Evolutionary conservation across 2,113 vertebrate species (phyloP).

Genomic region (Salvelinus namaycush): DNA sequence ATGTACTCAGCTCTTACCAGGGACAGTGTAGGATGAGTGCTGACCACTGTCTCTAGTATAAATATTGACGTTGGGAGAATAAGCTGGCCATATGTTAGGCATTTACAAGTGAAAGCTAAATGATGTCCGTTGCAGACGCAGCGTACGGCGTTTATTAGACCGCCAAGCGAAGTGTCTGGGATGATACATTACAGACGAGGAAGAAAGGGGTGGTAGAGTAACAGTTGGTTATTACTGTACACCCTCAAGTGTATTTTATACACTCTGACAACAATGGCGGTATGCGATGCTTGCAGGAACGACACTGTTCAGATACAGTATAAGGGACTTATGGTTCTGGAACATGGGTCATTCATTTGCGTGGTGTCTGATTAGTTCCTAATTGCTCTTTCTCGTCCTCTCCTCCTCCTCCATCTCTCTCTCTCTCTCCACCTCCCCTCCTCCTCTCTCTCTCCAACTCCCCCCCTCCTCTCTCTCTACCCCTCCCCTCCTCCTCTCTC

Average conservation of each 20-base stretch:
- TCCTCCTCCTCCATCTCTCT: neutral
- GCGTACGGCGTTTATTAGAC: slow-evolving; percentile 36
- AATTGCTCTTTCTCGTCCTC: neutral
- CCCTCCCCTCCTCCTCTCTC: no score
- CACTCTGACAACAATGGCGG: neutral
- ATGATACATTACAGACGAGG: neutral
- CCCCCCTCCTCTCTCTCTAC: neutral
- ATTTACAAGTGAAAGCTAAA: slow-evolving; percentile 35
- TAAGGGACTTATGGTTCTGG: neutral
- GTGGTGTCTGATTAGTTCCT: neutral
- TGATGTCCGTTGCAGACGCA: slow-evolving; percentile 33
- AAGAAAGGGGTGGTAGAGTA: neutral
- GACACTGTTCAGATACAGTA: neutral
- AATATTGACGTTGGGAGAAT: slow-evolving; percentile 60
- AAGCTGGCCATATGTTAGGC: slow-evolving; percentile 30
- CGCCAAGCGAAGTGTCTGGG: neutral
- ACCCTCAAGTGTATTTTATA: neutral
- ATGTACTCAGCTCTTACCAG: slow-evolving; percentile 52
- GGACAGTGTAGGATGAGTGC: slow-evolving; percentile 49
- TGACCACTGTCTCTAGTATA: slow-evolving; percentile 65
- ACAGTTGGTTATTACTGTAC: neutral
- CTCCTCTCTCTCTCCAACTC: no score
- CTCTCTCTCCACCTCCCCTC: no score
- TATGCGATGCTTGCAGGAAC: neutral
- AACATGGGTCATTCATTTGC: neutral